A percentile compares a stretch with the other conserved stretches of the same genome.
phyloP scores from a whole-genome alignment of 2,888 invertebrate species.

The Lepidochrysops patricia region DNA sequence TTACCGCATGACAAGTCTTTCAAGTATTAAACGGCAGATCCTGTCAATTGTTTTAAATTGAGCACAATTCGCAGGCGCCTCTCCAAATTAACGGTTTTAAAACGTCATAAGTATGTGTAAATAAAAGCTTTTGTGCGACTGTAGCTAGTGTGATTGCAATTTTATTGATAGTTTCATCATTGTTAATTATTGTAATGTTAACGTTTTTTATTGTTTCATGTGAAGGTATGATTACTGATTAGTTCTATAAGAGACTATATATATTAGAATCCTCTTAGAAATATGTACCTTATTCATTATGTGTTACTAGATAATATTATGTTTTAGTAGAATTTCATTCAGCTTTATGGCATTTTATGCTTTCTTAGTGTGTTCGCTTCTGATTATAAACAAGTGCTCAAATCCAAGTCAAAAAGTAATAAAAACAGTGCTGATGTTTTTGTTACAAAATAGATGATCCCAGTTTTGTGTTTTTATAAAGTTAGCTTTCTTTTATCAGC shows the following conservation, averaged over 20 bases:
- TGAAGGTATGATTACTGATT: too few relatives aligned
- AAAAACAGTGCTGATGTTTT: neutral
- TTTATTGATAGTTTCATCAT: neutral
- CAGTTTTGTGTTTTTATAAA: neutral
- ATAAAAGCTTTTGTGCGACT: neutral
- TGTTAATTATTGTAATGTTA: too few relatives aligned
- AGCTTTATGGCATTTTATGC: too few relatives aligned
- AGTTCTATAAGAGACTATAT: too few relatives aligned
- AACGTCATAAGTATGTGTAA: slow-evolving; percentile 16
- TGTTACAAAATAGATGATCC: neutral
- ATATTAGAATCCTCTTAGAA: too few relatives aligned
- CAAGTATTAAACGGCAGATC: slow-evolving; percentile 18
- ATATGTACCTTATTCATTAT: neutral
- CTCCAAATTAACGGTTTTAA: slow-evolving; percentile 20
- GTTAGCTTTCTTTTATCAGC: neutral
- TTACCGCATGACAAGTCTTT: slow-evolving; percentile 11
- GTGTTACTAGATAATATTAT: too few relatives aligned
- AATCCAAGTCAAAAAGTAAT: neutral
- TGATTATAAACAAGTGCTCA: too few relatives aligned
- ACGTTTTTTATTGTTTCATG: too few relatives aligned
- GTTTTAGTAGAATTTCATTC: too few relatives aligned
- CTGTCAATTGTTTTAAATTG: slow-evolving; percentile 26
- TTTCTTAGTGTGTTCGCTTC: too few relatives aligned
- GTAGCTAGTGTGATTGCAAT: neutral
- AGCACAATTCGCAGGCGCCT: slow-evolving; percentile 24